Evolutionary conservation across 2,888 invertebrate genomes (phyloP).

Genomic region (Diarsia brunnea): DNA sequence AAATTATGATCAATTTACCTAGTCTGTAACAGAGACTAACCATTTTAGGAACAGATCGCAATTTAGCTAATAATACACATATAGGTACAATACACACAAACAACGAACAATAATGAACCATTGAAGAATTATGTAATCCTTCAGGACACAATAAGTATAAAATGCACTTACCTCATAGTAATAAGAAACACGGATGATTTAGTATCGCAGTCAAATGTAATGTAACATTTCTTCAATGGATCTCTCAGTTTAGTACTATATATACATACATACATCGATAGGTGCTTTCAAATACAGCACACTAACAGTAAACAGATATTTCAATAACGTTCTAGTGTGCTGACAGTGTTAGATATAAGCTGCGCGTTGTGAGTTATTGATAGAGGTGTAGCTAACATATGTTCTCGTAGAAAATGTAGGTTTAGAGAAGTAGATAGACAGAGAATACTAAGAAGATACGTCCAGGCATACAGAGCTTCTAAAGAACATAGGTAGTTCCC

Average conservation of each 20-base stretch:
- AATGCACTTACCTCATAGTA: conserved; percentile 23
- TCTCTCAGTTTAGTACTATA: conserved; percentile 53
- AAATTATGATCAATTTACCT: conserved; percentile 60
- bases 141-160: not conserved
- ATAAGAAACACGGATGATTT: not conserved
- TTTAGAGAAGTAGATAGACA: conserved; percentile 7
- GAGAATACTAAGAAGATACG: conserved; percentile 35
- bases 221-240: conserved; percentile 61
- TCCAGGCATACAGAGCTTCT: conserved; percentile 35
- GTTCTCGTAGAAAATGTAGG: conserved; percentile 55
- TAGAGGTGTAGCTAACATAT: conserved; percentile 67
- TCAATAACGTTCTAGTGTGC: conserved; percentile 59
- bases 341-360: conserved; percentile 67
- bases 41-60: conserved; percentile 91
- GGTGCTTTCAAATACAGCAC: conserved; percentile 67
- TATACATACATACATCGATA: conserved; percentile 64
- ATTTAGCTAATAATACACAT: conserved; percentile 76
- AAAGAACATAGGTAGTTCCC: conserved; percentile 58
- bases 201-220: not conserved
- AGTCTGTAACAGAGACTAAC: conserved; percentile 79
- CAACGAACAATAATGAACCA: conserved; percentile 68
- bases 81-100: conserved; percentile 78
- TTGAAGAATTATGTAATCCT: conserved; percentile 61
- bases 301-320: conserved; percentile 63
- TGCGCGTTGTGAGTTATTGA: conserved; percentile 63